phyloP scores from a whole-genome alignment of 1,140 invertebrate genomes.

The Zaprionus gabonicus region DNA sequence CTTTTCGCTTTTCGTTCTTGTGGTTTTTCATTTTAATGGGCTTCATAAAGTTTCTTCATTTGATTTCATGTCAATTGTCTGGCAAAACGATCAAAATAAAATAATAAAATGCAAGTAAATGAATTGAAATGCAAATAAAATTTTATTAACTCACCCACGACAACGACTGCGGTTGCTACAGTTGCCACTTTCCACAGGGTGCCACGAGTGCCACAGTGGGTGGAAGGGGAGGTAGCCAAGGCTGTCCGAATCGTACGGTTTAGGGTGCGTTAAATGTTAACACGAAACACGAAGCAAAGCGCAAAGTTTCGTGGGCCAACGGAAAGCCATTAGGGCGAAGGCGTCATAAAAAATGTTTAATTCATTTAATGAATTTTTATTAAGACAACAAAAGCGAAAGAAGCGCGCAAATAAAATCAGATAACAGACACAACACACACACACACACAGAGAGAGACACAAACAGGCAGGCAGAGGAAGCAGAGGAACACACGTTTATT shows the following conservation, averaged over 20 bases:
- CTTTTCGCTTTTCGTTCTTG: conserved; percentile 25
- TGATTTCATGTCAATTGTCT: conserved; percentile 75
- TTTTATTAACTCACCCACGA: conserved; percentile 65
- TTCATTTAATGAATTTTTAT: conserved; percentile 53
- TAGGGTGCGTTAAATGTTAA: conserved; percentile 71
- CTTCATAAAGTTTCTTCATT: conserved; percentile 68
- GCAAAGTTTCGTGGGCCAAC: conserved; percentile 39
- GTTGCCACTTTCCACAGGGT: conserved; percentile 14
- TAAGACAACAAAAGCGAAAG: conserved; percentile 35
- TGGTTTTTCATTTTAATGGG: conserved; percentile 46
- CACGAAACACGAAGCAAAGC: conserved; percentile 58
- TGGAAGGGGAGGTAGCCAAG: background rate
- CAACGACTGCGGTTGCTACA: conserved; percentile 34
- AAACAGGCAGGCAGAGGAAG: background rate
- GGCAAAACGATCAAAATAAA: conserved; percentile 67
- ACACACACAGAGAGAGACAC: background rate
- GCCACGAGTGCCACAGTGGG: background rate
- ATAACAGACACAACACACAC: conserved; percentile 15
- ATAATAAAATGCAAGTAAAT: conserved; percentile 77
- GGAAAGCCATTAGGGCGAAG: conserved; percentile 44
- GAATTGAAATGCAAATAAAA: conserved; percentile 78
- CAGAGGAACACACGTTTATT: conserved; percentile 5
- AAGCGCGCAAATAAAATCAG: conserved; percentile 38
- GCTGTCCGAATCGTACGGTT: conserved; percentile 16
- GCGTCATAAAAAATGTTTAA: conserved; percentile 57